phyloP scores from a whole-genome alignment of 2,888 invertebrate genomes.

The Synergus japonicus region DNA sequence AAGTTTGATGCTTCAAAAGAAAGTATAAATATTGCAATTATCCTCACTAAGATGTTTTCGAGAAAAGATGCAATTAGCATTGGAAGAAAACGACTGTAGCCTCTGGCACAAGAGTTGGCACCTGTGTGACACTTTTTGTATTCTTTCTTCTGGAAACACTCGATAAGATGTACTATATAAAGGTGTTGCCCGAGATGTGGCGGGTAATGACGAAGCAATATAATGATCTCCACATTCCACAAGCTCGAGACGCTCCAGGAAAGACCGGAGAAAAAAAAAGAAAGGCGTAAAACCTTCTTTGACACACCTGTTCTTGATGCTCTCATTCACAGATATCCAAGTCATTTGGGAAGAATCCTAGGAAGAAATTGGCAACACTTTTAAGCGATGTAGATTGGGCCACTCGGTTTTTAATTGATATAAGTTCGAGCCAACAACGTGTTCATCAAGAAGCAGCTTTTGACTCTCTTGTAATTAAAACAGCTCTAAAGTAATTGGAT shows the following conservation, averaged over 20 bases:
- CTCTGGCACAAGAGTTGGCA: neutral
- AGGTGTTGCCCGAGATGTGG: conserved; percentile 21
- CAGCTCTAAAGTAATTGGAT: conserved; percentile 30
- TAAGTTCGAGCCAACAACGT: neutral
- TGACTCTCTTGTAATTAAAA: conserved; percentile 17
- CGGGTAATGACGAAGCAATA: conserved; percentile 14
- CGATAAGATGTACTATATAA: conserved; percentile 11
- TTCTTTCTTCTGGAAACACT: conserved; percentile 7
- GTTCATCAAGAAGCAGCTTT: neutral
- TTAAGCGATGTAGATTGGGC: too few relatives aligned
- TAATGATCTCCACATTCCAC: conserved; percentile 28
- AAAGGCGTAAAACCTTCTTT: conserved; percentile 22
- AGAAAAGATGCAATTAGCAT: neutral
- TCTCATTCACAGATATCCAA: conserved; percentile 30
- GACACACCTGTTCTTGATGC: conserved; percentile 34
- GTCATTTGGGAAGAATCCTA: neutral
- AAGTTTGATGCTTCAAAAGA: neutral
- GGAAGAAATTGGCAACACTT: neutral
- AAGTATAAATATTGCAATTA: neutral
- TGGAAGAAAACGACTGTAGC: neutral
- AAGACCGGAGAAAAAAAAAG: neutral
- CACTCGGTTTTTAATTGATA: neutral
- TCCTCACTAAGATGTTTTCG: neutral
- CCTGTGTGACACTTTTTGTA: conserved; percentile 30
- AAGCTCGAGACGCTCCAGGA: conserved; percentile 1